Base-by-base conservation (phyloP, 2,888 invertebrate species). In the Tribolium freemani region DNA sequence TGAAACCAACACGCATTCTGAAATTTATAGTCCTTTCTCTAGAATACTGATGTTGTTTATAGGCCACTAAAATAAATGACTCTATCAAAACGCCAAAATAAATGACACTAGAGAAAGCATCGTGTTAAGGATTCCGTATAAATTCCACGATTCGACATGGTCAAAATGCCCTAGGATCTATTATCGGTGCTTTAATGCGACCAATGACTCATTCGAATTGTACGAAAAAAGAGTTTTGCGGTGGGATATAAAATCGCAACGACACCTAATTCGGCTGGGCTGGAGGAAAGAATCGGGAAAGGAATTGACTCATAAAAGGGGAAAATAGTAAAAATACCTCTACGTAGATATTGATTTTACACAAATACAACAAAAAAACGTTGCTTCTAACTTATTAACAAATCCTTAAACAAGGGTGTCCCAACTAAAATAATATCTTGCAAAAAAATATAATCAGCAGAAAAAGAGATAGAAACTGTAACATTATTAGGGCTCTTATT, bases 31-130 rank as follows among this genome's bases (percentile, higher is more conserved):
- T 63, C 69, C 58, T 68, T 71, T 71, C 68, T 69, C 74, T 70
- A 53, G 73, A 75, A 75, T 74, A 75, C 73, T 74, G 73, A 75
- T 75, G 75, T 67, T 68, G 74, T 64, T 71, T 71, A 64, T 71
- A 71, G 71, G 51, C 71, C 71, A 71, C 71, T 71, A 66, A 71
- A 71, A 71, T 71, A 71, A 71, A 71, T 71, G 66, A 71, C 64
- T 71, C 71, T 71, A 71, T 66, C 64, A 71, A 71, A 71, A 71
- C 64, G 66, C 71, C 71, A 71, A 66, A 71, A 71, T 71, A 71
- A 71, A 71, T 71, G 66, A 71, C 64, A 48, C 64, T 58, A 48
- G 9, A 56, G 57, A 53, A 48, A 58, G 56, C 63, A 63, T 56
- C 63, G 70, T 56, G 70, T 70, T 63, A 70, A 70, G 70, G 63